phyloP scores from a whole-genome alignment of 2,888 invertebrate species.

The Trachelus stipa region DNA sequence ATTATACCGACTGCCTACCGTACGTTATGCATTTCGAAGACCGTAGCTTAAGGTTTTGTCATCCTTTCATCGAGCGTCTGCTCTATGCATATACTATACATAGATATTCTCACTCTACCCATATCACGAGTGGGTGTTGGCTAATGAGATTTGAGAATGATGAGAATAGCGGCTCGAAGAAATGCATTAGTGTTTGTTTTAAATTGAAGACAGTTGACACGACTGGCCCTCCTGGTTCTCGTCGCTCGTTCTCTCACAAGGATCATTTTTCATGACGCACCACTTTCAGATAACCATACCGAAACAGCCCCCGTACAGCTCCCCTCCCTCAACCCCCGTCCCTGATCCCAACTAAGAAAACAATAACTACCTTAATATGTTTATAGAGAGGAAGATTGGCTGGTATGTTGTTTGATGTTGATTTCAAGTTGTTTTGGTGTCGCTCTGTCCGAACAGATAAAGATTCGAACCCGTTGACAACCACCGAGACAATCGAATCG shows the following conservation, averaged over 20 bases:
- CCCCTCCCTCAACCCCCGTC: constrained; percentile 14
- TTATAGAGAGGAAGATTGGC: constrained; percentile 48
- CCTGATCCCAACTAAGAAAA: constrained; percentile 28
- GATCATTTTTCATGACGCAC: constrained; percentile 58
- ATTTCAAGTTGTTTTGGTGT: constrained; percentile 55
- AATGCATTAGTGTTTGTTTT: constrained; percentile 46
- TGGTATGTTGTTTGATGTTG: constrained; percentile 56
- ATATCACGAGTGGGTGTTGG: neutral
- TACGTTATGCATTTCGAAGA: neutral
- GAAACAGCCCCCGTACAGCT: constrained; percentile 13
- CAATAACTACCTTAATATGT: constrained; percentile 48
- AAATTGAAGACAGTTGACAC: constrained; percentile 43
- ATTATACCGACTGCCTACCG: neutral
- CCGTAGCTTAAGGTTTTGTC: neutral
- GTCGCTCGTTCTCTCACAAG: constrained; percentile 51
- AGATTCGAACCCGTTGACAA: constrained; percentile 27
- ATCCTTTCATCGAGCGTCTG: neutral
- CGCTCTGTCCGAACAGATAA: constrained; percentile 45
- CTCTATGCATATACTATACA: neutral
- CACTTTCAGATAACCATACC: constrained; percentile 48
- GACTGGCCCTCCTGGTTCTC: constrained; percentile 32
- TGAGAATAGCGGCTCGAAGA: constrained; percentile 5
- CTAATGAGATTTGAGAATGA: neutral
- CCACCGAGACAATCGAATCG: constrained; percentile 39
- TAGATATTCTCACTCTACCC: neutral